phyloP scores from a whole-genome alignment of 2,888 invertebrate genomes.

The Nomada ferruginata region DNA sequence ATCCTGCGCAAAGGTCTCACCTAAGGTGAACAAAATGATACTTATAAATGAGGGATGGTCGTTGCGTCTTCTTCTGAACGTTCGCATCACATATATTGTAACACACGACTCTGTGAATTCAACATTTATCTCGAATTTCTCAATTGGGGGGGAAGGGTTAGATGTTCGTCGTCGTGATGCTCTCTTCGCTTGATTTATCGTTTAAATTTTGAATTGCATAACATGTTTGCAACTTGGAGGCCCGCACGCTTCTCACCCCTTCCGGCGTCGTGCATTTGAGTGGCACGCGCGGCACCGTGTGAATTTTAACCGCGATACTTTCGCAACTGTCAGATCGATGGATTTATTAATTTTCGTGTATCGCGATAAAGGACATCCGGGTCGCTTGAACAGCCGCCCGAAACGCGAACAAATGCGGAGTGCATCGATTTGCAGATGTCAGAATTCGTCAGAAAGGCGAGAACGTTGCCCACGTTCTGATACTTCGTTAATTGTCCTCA shows the following conservation, averaged over 20 bases:
- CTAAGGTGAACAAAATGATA: slow-evolving; percentile 1
- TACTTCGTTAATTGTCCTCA: neutral
- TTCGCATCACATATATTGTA: slow-evolving; percentile 18
- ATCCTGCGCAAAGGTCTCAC: neutral
- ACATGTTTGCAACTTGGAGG: slow-evolving; percentile 42
- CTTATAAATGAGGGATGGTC: neutral
- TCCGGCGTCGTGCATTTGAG: slow-evolving; percentile 27
- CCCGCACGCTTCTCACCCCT: slow-evolving; percentile 4
- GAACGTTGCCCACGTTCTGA: slow-evolving; percentile 37
- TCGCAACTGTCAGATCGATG: slow-evolving; percentile 17
- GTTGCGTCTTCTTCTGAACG: neutral
- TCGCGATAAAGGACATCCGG: slow-evolving; percentile 9
- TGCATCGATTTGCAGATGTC: slow-evolving; percentile 50
- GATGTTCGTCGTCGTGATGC: slow-evolving; percentile 1
- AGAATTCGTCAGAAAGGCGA: neutral
- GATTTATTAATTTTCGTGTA: slow-evolving; percentile 45
- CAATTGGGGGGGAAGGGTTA: neutral
- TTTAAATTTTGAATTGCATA: slow-evolving; percentile 49
- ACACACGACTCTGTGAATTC: neutral
- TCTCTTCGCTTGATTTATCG: slow-evolving; percentile 28
- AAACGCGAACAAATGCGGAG: slow-evolving; percentile 53
- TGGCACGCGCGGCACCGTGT: slow-evolving; percentile 7
- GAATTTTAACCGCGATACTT: slow-evolving; percentile 11
- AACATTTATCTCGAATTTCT: neutral
- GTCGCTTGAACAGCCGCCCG: neutral